Evolutionary conservation across 2,113 vertebrate species (phyloP), one percentile per base, ranked within the genome.

Genomic region (Peromyscus californicus): DNA sequence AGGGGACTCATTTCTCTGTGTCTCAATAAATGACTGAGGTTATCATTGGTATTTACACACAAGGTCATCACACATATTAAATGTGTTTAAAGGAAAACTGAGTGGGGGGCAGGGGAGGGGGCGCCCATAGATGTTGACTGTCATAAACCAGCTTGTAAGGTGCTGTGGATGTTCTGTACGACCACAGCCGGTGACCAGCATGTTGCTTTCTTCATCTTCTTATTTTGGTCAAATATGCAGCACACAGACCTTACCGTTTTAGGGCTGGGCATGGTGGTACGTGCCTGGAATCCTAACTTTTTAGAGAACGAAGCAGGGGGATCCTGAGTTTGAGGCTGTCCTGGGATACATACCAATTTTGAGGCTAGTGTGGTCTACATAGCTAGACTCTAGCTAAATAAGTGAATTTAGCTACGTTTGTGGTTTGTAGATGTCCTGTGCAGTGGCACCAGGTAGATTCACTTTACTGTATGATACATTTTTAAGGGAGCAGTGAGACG

Each of bases 1-100:
- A 39, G 82, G 39, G 70, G 93, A 69, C 36, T 88, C n/a, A 70
- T 82, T 54, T 95, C 48, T 90, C 59, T n/a, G 51, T 82, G n/a
- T 96, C 31, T 95, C 63, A 65, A 74, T 94, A 90, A 61, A 72
- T 74, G 57, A 78, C 39, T 89, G 79, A 57, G 5, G 39, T 31
- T 84, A 31, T 36, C 88, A 72, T 70, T 59, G 31, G 31, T 65
- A 19, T 84, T 16, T n/a, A 70, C 15, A 33, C 31, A 51, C 54
- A 22, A n/a, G 13, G 39, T 89, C 59, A 36, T 78, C 59, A 59
- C 0, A 48, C 7, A 11, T 45, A 31, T 22, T 59, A 45, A 74
- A 48, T 57, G 2, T 54, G 45, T 54, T 80, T 93, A 63, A 89
- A 45, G 13, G 17, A 92, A 45, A 92, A 21, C 29, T 54, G n/a